These are phyloP conservation scores for Stegodyphus mimosarum DNA, from an alignment of 1,140 invertebrate species.

Conservation along the genomic window DNA sequence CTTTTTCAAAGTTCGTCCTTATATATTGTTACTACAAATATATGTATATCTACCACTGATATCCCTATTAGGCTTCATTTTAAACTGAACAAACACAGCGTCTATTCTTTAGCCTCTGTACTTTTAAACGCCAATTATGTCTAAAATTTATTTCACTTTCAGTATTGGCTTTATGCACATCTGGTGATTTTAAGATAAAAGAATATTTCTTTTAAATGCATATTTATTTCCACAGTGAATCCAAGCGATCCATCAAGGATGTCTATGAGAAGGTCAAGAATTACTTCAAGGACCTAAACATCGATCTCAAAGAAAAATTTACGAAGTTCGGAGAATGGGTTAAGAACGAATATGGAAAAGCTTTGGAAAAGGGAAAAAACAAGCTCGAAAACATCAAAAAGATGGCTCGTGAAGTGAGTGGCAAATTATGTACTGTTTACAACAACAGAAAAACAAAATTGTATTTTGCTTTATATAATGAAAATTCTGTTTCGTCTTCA, in stretches of 20 bases:
- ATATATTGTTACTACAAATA: too few species aligned
- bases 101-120: too few species aligned
- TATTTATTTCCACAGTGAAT: not conserved
- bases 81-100: too few species aligned
- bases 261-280: constrained; percentile 29
- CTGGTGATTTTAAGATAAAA: not conserved
- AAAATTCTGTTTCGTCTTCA: not conserved
- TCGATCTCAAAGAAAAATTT: not conserved
- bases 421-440: not conserved
- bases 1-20: too few species aligned
- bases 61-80: too few species aligned
- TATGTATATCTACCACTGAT: too few species aligned
- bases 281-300: not conserved
- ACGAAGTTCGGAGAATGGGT: not conserved
- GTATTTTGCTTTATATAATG: too few species aligned
- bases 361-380: not conserved
- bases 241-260: constrained; percentile 10
- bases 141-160: too few species aligned
- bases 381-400: not conserved
- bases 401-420: not conserved
- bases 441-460: not conserved
- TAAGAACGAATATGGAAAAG: not conserved
- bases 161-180: not conserved
- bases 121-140: too few species aligned
- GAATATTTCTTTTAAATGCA: not conserved